Base-by-base conservation (phyloP, 1,140 invertebrate genomes). In the Anoplophora glabripennis region DNA sequence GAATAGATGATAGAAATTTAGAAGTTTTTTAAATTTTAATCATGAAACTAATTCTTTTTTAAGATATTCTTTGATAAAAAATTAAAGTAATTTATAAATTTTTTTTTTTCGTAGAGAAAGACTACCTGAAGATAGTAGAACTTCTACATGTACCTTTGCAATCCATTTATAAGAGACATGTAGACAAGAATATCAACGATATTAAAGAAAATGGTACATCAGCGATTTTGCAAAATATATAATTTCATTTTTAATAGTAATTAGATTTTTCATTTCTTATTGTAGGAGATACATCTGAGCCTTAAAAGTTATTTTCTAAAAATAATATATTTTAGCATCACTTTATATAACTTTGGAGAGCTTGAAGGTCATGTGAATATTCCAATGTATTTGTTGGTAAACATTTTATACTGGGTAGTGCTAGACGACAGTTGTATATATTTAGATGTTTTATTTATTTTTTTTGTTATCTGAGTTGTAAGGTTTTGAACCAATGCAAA, bases 141-240 rank as follows among this genome's bases (percentile, higher is more conserved):
- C 76, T 93, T 34, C 79, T 94, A n/a, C 90, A 93, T 72, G 88
- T 93, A 61, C 90, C 90, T 34, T 76, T 94, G 60, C 90, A 93
- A 73, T 83, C 83, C 12, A 79, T 89, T 54, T 89, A 88, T 73
- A 37, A 37, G 9, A 28, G 33, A 17, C 38, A 12, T 11, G 12
- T 38, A 12, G 45, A 52, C 14, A 14, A 21, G 14, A 56, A 33
- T 10, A 15, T 11, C 33, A 42, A 49, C 9, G 47, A 49, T 14
- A 54, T 54, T 17, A 63, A 56, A 38, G 61, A 64, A 46, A 64
- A 64, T 42, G 61, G 61, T 14, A 47, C 35, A 18, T 57, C 53
- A 12, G 9, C 40, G 36, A 47, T 49, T 18, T 52, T 18, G 38
- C 36, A 37, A 17, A 52, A 14, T 52, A 14, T 54, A 21, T 44